Base-by-base conservation (phyloP, 2,113 vertebrate genomes). In the Eretmochelys imbricata region DNA sequence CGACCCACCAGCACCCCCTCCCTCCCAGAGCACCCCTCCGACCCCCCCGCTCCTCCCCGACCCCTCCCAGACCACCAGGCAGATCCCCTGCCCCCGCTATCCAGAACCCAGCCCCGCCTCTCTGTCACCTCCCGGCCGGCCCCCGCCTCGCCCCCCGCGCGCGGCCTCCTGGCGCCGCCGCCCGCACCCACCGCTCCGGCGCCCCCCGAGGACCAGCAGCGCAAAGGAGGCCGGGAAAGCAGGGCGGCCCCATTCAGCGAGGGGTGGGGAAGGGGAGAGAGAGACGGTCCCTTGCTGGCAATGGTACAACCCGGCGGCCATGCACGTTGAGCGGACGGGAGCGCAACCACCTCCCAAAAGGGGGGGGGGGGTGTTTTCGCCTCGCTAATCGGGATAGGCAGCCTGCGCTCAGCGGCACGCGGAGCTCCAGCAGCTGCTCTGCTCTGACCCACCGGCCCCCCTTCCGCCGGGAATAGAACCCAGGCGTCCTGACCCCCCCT, bases 401-500 rank as follows among this genome's bases (percentile, higher is more conserved):
- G 12, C 50, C 53, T 8, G 53, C 7, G 10, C 54, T 72, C 65
- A 17, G 12, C 65, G 13, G 4, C 13, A n/a, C 65, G 31, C 31
- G n/a, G 65, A 14, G 3, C 14, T 29, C 69, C 19, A 19, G 69
- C 35, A 4, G n/a, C 50, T 13, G 54, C 10, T 10, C 24, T 11
- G 55, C 25, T 57, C 25, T 25, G 55, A 65, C 62, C 62, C 62
- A 8, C 31, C 13, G 46, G 6, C 12, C 75, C 69, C 75, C 38
- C 38, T 25, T 5, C 38, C 10, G 12, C 20, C n/a, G 3, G 42
- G 42, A 27, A 14, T 13, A 3, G 38, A 76, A 46, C 42, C 42
- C 50, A 48, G 19, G 25, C 9, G 3, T 6, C 3, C 5, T 17
- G 1, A 2, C 3, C 2, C 8, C 3, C 29, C 50, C 20, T 6